Evolutionary conservation across 2,113 vertebrate genomes (phyloP).

Genomic region (Oreochromis aureus): DNA sequence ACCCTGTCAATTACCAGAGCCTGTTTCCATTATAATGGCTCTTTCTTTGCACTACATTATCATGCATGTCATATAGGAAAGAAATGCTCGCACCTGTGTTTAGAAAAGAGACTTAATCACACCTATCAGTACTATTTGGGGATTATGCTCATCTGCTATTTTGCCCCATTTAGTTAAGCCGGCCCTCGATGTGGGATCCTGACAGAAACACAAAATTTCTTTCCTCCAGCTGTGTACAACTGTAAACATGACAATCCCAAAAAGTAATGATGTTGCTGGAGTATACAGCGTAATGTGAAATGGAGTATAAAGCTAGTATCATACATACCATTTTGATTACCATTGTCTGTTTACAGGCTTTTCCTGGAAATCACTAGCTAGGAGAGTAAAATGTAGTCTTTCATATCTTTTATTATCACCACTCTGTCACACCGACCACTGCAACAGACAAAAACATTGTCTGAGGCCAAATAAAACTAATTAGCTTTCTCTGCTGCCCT

Average conservation of each 20-base stretch:
- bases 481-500: neutral
- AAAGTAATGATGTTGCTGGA: neutral
- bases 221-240: no score
- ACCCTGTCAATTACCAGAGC: no score
- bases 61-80: neutral
- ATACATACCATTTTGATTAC: neutral
- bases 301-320: neutral
- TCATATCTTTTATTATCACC: neutral
- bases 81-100: fast-evolving
- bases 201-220: neutral
- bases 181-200: neutral
- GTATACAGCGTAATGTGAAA: neutral
- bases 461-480: neutral
- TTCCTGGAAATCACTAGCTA: neutral
- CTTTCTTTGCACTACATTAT: neutral
- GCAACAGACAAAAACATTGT: neutral
- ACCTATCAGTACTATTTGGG: neutral
- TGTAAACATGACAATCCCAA: no score
- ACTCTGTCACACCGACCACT: neutral
- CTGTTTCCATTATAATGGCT: neutral
- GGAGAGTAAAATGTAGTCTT: neutral
- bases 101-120: neutral
- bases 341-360: neutral
- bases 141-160: neutral
- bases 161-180: neutral